Evolutionary conservation across 2,888 invertebrate genomes (phyloP).

Genomic region (Pseudoips prasinana): DNA sequence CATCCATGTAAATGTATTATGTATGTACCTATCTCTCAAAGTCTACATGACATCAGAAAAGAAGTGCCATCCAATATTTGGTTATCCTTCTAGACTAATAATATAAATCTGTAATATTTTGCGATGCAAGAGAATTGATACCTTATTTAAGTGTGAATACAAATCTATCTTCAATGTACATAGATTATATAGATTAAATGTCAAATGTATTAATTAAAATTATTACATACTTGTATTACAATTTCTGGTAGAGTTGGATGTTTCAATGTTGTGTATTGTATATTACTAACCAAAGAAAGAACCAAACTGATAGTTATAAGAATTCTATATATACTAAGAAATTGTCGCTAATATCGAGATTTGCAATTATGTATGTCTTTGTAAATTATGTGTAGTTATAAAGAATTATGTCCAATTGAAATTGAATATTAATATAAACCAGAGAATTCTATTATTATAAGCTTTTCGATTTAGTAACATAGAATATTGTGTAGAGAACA

Average conservation of each 20-base stretch:
- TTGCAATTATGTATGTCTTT: constrained; percentile 10
- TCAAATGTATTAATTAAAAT: constrained; percentile 29
- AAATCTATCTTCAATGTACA: constrained; percentile 57
- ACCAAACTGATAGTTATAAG: constrained; percentile 62
- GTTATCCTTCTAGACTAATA: constrained; percentile 65
- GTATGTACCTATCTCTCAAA: constrained; percentile 21
- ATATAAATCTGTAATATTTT: constrained; percentile 64
- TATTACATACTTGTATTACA: constrained; percentile 25
- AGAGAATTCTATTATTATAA: constrained; percentile 20
- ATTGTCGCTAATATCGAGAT: constrained; percentile 13
- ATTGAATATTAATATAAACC: constrained; percentile 20
- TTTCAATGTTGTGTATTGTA: constrained; percentile 36
- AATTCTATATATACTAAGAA: constrained; percentile 4
- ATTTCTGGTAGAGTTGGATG: constrained; percentile 25
- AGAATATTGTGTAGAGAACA: constrained; percentile 12
- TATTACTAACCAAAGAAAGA: constrained; percentile 57
- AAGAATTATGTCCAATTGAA: constrained; percentile 23
- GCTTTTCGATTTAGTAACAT: constrained; percentile 10
- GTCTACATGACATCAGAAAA: constrained; percentile 52
- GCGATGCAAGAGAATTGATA: constrained; percentile 82
- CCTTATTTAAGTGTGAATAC: constrained; percentile 67
- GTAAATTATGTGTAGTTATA: constrained; percentile 12
- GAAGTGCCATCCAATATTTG: constrained; percentile 72
- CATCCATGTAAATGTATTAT: too few species aligned
- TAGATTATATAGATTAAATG: constrained; percentile 32